phyloP scores from a whole-genome alignment of 2,888 invertebrate species.

The Erebia aethiops region DNA sequence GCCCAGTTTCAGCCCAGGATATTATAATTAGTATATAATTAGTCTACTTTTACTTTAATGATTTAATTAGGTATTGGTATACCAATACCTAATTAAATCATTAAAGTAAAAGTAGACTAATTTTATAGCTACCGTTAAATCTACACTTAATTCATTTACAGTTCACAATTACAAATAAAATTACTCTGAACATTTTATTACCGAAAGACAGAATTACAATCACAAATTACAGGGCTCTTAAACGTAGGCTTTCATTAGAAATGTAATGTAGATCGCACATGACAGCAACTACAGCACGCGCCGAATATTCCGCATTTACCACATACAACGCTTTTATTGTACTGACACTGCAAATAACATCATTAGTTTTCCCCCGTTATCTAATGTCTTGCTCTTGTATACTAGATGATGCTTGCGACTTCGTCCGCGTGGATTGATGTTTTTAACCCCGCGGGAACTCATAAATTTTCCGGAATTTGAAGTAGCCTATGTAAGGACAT shows the following conservation, averaged over 20 bases:
- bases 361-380: too few species aligned
- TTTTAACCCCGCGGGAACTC: too few species aligned
- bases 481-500: too few species aligned
- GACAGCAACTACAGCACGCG: background rate
- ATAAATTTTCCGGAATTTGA: too few species aligned
- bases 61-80: too few species aligned
- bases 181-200: conserved; percentile 16
- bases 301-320: background rate
- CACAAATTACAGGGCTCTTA: conserved; percentile 26
- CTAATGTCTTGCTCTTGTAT: too few species aligned
- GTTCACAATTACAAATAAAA: conserved; percentile 14
- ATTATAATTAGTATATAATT: too few species aligned
- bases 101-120: conserved; percentile 6
- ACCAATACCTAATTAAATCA: conserved; percentile 5
- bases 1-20: background rate
- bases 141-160: conserved; percentile 3
- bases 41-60: too few species aligned
- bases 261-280: conserved; percentile 6
- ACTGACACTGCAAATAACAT: background rate
- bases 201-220: conserved; percentile 23
- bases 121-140: conserved; percentile 11
- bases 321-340: background rate
- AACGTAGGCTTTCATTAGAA: conserved; percentile 34
- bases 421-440: too few species aligned
- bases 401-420: too few species aligned